Evolutionary conservation across 2,888 invertebrate genomes (phyloP), one percentile per base, ranked within the genome.

Genomic region (Parascotia fuliginaria): DNA sequence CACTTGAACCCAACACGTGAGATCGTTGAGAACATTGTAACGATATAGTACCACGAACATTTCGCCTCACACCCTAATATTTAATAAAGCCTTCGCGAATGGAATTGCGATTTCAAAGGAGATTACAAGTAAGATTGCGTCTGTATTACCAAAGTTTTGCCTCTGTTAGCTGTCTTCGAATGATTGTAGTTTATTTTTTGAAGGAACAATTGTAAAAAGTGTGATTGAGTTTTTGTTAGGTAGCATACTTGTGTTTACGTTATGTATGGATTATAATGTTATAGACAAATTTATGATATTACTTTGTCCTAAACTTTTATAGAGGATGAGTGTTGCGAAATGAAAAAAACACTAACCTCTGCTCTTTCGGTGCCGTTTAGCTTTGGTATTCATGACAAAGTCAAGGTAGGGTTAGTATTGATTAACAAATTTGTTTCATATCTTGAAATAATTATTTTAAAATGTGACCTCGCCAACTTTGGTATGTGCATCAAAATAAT

Each of bases 11-110:
- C 55, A 60, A 59, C 71, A 73, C 67, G 74, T 73, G 58, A 68
- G 64, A 59, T 71, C 76, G 71, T 70, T 75, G 57, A 43, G 56
- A 65, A 71, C 64, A 58, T 67, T 58, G 46, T 60, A 48, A 56
- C 52, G 48, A 50, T 63, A 48, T 64, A 59, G 44, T 57, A 65
- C 49, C 41, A 46, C 37, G 14, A 39, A 41, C 51, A 46, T 45
- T 41, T 38, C 44, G 48, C 44, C 34, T 44, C 28, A 42, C 27
- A 42, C 47, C 52, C 61, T 69, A 57, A 65, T 68, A 69, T 68
- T 65, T 69, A 65, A 69, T 65, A 65, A 65, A 65, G 46, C 46
- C 56, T 60, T 42, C 28, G 33, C 41, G 49, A 56, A 55, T 48
- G 50, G 46, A 49, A 65, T 69, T 69, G 65, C 52, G 39, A 56